Conservation (phyloP, 2,888 invertebrate genomes). For the Spodoptera littoralis region DNA sequence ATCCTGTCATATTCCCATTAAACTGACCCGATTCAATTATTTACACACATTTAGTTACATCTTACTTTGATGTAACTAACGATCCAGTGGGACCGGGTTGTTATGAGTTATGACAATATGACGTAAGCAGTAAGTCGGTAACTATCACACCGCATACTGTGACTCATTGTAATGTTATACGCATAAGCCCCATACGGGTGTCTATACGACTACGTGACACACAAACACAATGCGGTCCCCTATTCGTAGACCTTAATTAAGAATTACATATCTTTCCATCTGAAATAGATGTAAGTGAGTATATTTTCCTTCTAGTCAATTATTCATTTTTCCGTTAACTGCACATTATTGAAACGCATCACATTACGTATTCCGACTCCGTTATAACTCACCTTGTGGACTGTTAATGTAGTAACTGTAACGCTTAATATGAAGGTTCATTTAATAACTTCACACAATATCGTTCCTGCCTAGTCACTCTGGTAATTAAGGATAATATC, state of each 20-base stretch:
- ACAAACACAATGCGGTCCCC: slow-evolving; percentile 50
- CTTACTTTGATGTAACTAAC: slow-evolving; percentile 35
- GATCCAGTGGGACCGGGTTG: slow-evolving; percentile 57
- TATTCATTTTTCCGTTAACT: slow-evolving; percentile 35
- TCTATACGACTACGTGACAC: slow-evolving; percentile 55
- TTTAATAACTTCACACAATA: slow-evolving; percentile 49
- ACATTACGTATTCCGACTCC: slow-evolving; percentile 60
- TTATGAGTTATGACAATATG: slow-evolving; percentile 54
- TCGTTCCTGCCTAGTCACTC: slow-evolving; percentile 40
- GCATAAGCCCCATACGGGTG: slow-evolving; percentile 59
- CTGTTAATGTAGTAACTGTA: slow-evolving; percentile 57
- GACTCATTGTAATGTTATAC: slow-evolving; percentile 62
- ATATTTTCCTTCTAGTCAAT: slow-evolving; percentile 21
- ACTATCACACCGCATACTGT: slow-evolving; percentile 50
- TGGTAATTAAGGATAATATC: slow-evolving; percentile 55
- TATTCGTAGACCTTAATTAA: slow-evolving; percentile 43
- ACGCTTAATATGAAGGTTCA: slow-evolving; percentile 50
- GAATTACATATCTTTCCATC: slow-evolving; percentile 22
- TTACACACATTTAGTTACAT: slow-evolving; percentile 14
- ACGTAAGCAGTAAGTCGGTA: slow-evolving; percentile 50
- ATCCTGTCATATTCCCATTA: slow-evolving; percentile 22
- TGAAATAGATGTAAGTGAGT: slow-evolving; percentile 10
- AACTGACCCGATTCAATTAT: slow-evolving; percentile 38
- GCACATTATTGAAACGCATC: slow-evolving; percentile 49
- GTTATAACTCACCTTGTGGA: slow-evolving; percentile 61